Conservation (phyloP, 53 echinoderm and acorn worm genomes). For the Crossaster papposus region DNA sequence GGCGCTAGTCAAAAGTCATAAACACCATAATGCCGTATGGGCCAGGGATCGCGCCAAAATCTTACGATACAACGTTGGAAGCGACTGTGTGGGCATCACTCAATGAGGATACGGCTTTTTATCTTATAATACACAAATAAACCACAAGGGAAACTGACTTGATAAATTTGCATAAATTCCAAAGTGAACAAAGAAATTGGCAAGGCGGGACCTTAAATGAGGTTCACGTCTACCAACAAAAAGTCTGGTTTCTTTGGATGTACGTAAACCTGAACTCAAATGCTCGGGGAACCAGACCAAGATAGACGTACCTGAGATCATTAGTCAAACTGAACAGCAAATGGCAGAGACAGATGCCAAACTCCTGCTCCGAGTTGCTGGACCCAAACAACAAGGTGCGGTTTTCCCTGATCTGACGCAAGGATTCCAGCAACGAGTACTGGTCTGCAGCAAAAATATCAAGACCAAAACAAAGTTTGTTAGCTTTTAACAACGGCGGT, state of each 20-base stretch:
- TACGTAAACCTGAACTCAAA: neutral
- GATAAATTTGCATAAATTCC: no score
- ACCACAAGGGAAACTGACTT: no score
- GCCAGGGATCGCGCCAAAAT: no score
- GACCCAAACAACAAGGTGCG: slow-evolving; percentile 90
- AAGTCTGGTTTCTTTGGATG: neutral
- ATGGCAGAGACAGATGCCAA: slow-evolving; percentile 88
- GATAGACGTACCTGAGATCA: slow-evolving; percentile 69
- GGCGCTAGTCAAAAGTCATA: no score
- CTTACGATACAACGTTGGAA: no score
- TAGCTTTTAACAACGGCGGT: neutral
- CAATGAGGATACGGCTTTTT: no score
- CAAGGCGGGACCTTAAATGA: no score
- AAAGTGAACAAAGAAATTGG: no score
- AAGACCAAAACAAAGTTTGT: neutral
- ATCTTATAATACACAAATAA: no score
- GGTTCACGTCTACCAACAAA: neutral
- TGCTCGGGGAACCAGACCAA: neutral
- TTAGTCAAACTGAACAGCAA: slow-evolving; percentile 88
- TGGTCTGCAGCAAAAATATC: slow-evolving; percentile 59
- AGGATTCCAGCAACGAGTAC: slow-evolving; percentile 82
- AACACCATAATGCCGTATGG: no score
- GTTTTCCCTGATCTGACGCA: slow-evolving; percentile 88
- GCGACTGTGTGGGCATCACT: no score
- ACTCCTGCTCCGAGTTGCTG: slow-evolving; percentile 90